phyloP scores from a whole-genome alignment of 1,140 invertebrate species.

The Drosophila ficusphila region DNA sequence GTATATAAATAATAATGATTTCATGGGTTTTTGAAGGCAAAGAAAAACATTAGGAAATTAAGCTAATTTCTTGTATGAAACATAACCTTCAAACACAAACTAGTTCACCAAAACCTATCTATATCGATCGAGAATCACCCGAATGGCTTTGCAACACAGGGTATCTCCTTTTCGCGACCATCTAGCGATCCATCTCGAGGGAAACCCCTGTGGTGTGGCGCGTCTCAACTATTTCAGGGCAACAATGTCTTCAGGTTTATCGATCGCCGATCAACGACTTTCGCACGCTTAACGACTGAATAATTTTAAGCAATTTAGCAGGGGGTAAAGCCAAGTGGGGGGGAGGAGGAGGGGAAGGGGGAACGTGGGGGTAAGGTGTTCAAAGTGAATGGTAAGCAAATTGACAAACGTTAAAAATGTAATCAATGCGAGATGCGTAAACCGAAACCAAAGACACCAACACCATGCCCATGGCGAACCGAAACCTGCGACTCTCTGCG shows the following conservation, averaged over 20 bases:
- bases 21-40: too few relatives aligned
- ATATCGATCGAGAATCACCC: too few relatives aligned
- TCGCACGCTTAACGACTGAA: conserved; percentile 76
- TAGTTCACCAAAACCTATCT: too few relatives aligned
- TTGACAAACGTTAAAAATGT: conserved; percentile 82
- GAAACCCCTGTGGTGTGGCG: conserved; percentile 10
- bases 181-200: not conserved
- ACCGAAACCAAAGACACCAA: conserved; percentile 47
- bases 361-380: not conserved
- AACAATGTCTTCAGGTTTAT: conserved; percentile 22
- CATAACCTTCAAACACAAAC: too few relatives aligned
- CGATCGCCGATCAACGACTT: conserved; percentile 32
- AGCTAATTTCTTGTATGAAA: too few relatives aligned
- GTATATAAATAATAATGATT: too few relatives aligned
- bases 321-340: not conserved
- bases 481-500: conserved; percentile 36
- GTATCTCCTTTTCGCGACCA: not conserved
- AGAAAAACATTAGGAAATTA: too few relatives aligned
- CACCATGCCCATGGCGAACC: not conserved
- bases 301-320: conserved; percentile 69
- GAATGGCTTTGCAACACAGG: not conserved
- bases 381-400: conserved; percentile 62
- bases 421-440: conserved; percentile 77
- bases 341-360: not conserved
- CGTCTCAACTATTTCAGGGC: conserved; percentile 6